Percentiles rank a stretch among this genome's conserved stretches.
These are phyloP conservation scores for Tarsius wallacei DNA, from an alignment of 2,797 vertebrate genomes.

Conservation along the genomic window DNA sequence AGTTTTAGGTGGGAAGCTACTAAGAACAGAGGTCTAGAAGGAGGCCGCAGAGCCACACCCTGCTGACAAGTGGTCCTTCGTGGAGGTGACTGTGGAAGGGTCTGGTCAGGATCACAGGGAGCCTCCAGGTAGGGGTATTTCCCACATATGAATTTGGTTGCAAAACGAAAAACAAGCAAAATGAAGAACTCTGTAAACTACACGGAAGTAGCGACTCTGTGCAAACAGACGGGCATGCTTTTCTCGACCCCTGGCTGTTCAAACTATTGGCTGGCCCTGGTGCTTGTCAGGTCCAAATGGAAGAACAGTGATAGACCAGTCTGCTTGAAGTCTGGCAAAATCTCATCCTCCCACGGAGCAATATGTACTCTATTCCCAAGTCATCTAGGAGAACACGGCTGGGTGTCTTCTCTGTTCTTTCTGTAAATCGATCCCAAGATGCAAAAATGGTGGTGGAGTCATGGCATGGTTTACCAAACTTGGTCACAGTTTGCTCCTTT, in stretches of 20 bases:
- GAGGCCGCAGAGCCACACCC: fast-evolving
- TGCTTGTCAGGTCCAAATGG: background rate
- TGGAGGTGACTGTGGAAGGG: background rate
- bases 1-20: background rate
- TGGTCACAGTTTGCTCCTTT: too few species aligned
- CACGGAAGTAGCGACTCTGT: background rate
- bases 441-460: background rate
- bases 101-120: background rate
- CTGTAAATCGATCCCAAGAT: background rate
- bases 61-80: background rate
- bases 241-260: fast-evolving
- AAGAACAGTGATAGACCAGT: too few species aligned
- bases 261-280: fast-evolving
- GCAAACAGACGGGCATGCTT: fast-evolving
- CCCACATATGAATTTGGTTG: background rate
- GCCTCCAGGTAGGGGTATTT: background rate
- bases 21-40: fast-evolving
- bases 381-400: background rate
- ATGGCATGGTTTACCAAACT: fast-evolving
- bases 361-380: too few species aligned
- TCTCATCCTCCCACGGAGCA: fast-evolving
- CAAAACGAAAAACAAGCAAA: background rate
- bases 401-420: fast-evolving
- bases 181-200: background rate
- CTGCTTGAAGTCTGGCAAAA: background rate